Percentiles rank a stretch among this genome's conserved stretches.
Evolutionary conservation across 2,113 vertebrate species (phyloP).

Genomic region (Mesoclemmys tuberculata): DNA sequence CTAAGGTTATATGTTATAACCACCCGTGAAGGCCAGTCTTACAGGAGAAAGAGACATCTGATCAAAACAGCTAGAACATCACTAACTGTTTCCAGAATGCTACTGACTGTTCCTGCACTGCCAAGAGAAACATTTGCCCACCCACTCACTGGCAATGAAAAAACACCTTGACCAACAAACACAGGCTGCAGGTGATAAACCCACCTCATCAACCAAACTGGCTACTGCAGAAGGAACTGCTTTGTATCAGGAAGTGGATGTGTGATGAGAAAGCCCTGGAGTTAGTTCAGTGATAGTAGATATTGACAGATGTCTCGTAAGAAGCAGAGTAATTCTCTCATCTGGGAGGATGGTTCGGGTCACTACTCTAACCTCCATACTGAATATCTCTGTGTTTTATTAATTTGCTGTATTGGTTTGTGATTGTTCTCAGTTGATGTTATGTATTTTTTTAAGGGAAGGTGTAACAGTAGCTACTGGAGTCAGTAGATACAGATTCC

Average conservation of each 20-base stretch:
- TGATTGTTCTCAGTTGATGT: background rate
- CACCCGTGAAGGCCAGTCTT: accelerated
- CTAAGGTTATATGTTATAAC: background rate
- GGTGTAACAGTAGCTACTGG: background rate
- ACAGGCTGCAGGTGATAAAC: background rate
- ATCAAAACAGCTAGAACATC: background rate
- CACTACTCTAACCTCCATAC: background rate
- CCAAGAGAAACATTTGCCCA: background rate
- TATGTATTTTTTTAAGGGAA: background rate
- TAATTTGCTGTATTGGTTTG: background rate
- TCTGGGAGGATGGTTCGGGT: background rate
- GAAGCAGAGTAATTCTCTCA: background rate
- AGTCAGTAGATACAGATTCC: background rate
- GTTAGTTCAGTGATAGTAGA: accelerated
- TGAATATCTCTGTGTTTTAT: background rate
- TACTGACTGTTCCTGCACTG: background rate
- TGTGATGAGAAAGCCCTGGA: background rate
- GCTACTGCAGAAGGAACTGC: background rate
- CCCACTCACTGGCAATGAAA: background rate
- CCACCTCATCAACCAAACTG: background rate
- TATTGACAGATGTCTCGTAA: background rate
- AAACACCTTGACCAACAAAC: background rate
- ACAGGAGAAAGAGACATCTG: background rate
- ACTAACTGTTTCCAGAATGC: background rate
- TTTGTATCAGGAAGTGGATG: background rate